Base-by-base conservation (phyloP, 92 coral and sea anemone species). In the Metridium senile region DNA sequence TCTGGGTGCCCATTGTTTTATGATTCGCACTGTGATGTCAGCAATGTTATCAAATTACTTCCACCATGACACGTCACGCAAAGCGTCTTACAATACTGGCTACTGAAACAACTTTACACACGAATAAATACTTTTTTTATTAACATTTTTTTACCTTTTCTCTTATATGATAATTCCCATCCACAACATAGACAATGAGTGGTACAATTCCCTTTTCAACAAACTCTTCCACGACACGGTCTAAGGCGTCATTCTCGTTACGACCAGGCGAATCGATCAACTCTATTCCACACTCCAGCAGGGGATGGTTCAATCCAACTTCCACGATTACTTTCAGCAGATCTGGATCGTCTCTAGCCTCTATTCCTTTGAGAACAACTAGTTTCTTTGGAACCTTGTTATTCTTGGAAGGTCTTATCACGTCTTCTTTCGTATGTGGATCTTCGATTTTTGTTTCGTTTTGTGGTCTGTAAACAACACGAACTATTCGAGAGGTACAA, bases 201-300 rank as follows among this genome's bases (percentile, higher is more conserved):
- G n/a, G n/a, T n/a, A n/a, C n/a, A n/a, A n/a, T n/a, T n/a, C n/a
- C n/a, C n/a, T n/a, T n/a, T n/a, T n/a, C n/a, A n/a, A n/a, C n/a
- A n/a, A n/a, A n/a, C n/a, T n/a, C n/a, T n/a, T n/a, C n/a, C n/a
- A n/a, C n/a, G n/a, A n/a, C n/a, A n/a, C n/a, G 72, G 32, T 86
- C 84, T n/a, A 82, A 39, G 11, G 87, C 90, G 1, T 75, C 87
- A 57, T 68, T 86, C 56, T 86, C 87, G 51, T 74, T 79, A 25
- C 79, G 80, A 20, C 90, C 90, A 11, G 90, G 90, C 32, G 87
- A 86, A 49, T 86, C 90, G 25, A 86, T 76, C 56, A 81, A 58
- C 58, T 86, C 90, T 16, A 21, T n/a, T n/a, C n/a, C n/a, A n/a
- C n/a, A n/a, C n/a, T n/a, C n/a, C n/a, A n/a, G n/a, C n/a, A n/a